phyloP scores from a whole-genome alignment of 2,797 vertebrate species.

The Intellagama lesueurii region DNA sequence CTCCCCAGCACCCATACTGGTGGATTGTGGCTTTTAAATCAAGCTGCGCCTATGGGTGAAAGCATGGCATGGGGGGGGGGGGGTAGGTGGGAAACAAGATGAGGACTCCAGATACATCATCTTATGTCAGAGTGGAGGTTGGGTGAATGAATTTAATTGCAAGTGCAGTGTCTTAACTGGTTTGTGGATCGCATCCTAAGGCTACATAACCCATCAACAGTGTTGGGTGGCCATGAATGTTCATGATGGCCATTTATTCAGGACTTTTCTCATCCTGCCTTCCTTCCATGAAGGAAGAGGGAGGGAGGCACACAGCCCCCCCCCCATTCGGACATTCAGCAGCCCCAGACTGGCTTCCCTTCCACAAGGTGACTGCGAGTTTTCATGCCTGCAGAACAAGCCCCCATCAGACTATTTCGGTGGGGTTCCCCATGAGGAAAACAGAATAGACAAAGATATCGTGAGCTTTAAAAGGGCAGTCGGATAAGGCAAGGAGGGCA shows the following conservation, averaged over 20 bases:
- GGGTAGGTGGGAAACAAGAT: not conserved
- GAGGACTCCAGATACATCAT: not conserved
- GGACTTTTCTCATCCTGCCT: not conserved
- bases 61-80: not conserved
- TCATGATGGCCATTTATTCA: not conserved
- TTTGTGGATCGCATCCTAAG: conserved; percentile 28
- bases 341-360: no score
- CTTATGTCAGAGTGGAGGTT: not conserved
- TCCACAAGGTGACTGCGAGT: no score
- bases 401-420: no score
- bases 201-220: not conserved
- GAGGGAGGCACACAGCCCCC: no score
- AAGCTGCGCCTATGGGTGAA: not conserved
- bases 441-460: no score
- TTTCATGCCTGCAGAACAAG: no score
- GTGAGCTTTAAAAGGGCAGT: no score
- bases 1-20: not conserved
- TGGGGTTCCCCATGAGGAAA: not conserved
- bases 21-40: not conserved
- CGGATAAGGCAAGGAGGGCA: not conserved
- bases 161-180: not conserved
- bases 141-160: not conserved
- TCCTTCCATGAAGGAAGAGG: not conserved
- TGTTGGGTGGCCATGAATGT: not conserved
- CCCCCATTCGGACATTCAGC: no score